Evolutionary conservation across 2,888 invertebrate species (phyloP), one percentile per base, ranked within the genome.

Genomic region (Melinaea menophilus): DNA sequence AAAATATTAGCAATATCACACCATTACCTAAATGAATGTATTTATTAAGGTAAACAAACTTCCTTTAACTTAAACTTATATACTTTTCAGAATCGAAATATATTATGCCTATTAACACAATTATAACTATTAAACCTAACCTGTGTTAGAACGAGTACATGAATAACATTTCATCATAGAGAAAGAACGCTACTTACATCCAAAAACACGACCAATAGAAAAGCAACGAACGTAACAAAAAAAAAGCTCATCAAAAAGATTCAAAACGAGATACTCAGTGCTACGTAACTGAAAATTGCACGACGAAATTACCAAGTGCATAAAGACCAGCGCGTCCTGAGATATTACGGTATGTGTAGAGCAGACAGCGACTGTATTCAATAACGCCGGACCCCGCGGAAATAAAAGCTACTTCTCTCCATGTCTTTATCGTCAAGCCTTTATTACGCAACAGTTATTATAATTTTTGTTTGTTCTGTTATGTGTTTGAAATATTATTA

Each of bases 331-430:
- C 35, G 22, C 46, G 34, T 59, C 57, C 54, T 67, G 67, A 67
- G 62, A 65, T 65, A 67, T 67, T 65, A 61, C 59, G 13, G 33
- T 35, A n/a, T 55, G 61, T 55, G 55, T 45, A 58, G 59, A 61
- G 9, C 9, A 63, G 67, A 65, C 63, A 58, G 64, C 51, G 46
- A 12, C 22, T 56, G 67, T 61, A 65, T 63, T 67, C 63, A 63
- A 67, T 67, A 67, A 51, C 51, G 31, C 63, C 47, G 55, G 55
- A 55, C 56, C 59, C 56, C 62, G 59, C 22, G n/a, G 62, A 57
- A 65, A 61, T 57, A 61, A 61, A 63, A 58, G 65, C 65, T 56
- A 58, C 60, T 62, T 65, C 65, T 56, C 58, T 67, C 48, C 59
- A 46, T 45, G 47, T 37, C 45, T 35, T 66, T 66, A 37, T 58